phyloP scores from a whole-genome alignment of 2,113 vertebrate species.

The Hoplias malabaricus region DNA sequence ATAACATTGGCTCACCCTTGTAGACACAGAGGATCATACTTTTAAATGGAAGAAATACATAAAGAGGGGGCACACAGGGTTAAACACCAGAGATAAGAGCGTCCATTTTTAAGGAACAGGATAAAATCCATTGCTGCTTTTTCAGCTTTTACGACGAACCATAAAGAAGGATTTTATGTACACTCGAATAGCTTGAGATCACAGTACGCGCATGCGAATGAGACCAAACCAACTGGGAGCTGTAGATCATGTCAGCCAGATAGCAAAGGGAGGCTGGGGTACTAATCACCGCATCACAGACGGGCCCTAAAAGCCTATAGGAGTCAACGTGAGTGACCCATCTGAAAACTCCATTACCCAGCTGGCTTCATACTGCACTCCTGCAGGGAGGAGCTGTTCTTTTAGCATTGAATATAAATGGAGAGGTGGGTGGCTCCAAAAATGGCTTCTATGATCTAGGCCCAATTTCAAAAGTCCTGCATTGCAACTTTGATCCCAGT shows the following conservation, averaged over 20 bases:
- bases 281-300: slow-evolving; percentile 69
- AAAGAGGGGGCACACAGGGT: slow-evolving; percentile 62
- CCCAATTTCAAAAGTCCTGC: slow-evolving; percentile 51
- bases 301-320: slow-evolving; percentile 55
- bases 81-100: slow-evolving; percentile 69
- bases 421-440: slow-evolving; percentile 51
- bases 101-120: slow-evolving; percentile 66
- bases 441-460: slow-evolving; percentile 44
- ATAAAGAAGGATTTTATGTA: slow-evolving; percentile 78
- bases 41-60: slow-evolving; percentile 53
- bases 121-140: slow-evolving; percentile 66
- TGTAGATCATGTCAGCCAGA: slow-evolving; percentile 66
- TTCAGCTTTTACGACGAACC: slow-evolving; percentile 70
- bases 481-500: slow-evolving; percentile 53
- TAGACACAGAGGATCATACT: slow-evolving; percentile 61
- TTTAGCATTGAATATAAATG: slow-evolving; percentile 44
- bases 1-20: slow-evolving; percentile 67
- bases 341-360: slow-evolving; percentile 69
- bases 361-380: slow-evolving; percentile 50
- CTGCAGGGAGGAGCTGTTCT: slow-evolving; percentile 43
- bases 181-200: slow-evolving; percentile 69
- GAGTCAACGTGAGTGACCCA: slow-evolving; percentile 62
- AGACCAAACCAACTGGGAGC: slow-evolving; percentile 62
- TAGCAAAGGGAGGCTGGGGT: slow-evolving; percentile 52
- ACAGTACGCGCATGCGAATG: slow-evolving; percentile 73